phyloP scores from a whole-genome alignment of 2,113 vertebrate genomes.

The Saccopteryx leptura region DNA sequence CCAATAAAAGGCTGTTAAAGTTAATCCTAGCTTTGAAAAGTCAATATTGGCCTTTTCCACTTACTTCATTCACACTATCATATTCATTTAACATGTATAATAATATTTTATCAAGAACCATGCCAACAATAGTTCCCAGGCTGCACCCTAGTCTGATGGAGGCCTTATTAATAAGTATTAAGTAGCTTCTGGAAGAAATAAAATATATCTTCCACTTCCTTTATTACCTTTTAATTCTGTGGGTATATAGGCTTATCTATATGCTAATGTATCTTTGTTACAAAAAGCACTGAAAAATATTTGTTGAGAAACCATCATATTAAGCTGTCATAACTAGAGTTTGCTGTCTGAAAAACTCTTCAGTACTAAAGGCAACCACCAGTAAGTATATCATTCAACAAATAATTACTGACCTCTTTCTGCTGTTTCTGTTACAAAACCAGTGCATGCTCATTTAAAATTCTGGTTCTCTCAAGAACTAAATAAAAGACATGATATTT shows the following conservation, averaged over 20 bases:
- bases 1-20: not conserved
- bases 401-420: conserved; percentile 31
- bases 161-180: conserved; percentile 35
- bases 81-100: not conserved
- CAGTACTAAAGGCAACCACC: not conserved
- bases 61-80: not conserved
- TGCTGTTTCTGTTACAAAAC: conserved; percentile 7
- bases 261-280: conserved; percentile 17
- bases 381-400: not conserved
- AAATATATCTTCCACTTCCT: conserved; percentile 8
- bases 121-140: not conserved
- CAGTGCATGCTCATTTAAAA: conserved; percentile 25
- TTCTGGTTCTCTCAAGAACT: not conserved
- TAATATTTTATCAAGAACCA: not conserved
- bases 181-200: not conserved
- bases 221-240: conserved; percentile 22
- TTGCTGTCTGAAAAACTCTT: not conserved
- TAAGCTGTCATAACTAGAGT: not conserved
- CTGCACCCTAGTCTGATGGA: not conserved
- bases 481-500: conserved; percentile 43
- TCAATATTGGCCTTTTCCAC: not conserved
- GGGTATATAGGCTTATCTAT: not conserved
- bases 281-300: conserved; percentile 30
- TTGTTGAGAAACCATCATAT: conserved; percentile 37
- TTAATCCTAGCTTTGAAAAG: conserved; percentile 26